A percentile compares a stretch with the other conserved stretches of the same genome.
Evolutionary conservation across 2,113 vertebrate genomes (phyloP).

Genomic region (Rhabdomys dilectus): DNA sequence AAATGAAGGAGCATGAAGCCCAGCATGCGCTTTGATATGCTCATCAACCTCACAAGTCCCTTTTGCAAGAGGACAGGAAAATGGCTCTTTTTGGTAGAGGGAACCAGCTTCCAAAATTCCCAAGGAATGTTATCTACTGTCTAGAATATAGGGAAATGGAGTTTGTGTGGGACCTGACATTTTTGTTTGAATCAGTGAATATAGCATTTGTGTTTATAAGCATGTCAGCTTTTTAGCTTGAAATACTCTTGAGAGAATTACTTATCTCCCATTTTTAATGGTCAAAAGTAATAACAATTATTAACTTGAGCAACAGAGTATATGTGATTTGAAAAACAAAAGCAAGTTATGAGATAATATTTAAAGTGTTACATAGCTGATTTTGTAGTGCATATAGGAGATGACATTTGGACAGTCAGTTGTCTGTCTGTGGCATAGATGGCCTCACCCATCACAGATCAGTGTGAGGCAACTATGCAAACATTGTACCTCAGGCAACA

Average conservation of each 20-base stretch:
- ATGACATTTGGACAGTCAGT: not conserved
- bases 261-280: not conserved
- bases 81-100: not conserved
- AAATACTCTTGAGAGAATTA: not conserved
- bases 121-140: not conserved
- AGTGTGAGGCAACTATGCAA: not conserved
- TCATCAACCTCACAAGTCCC: not conserved
- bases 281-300: not conserved
- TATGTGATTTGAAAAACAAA: not conserved
- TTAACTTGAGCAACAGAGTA: not conserved
- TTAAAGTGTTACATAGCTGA: not conserved
- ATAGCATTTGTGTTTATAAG: not conserved
- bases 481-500: not conserved
- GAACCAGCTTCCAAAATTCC: not conserved
- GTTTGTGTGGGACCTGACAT: not conserved
- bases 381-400: not conserved
- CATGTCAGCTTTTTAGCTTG: not conserved
- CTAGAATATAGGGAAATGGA: not conserved
- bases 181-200: not conserved
- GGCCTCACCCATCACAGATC: not conserved
- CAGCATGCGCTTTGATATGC: not conserved
- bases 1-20: not conserved
- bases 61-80: not conserved
- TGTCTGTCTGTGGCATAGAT: not conserved
- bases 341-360: not conserved